A percentile compares a stretch with the other conserved stretches of the same genome.
Evolutionary conservation across 2,113 vertebrate genomes (phyloP).

Genomic region (Ammospiza nelsoni): DNA sequence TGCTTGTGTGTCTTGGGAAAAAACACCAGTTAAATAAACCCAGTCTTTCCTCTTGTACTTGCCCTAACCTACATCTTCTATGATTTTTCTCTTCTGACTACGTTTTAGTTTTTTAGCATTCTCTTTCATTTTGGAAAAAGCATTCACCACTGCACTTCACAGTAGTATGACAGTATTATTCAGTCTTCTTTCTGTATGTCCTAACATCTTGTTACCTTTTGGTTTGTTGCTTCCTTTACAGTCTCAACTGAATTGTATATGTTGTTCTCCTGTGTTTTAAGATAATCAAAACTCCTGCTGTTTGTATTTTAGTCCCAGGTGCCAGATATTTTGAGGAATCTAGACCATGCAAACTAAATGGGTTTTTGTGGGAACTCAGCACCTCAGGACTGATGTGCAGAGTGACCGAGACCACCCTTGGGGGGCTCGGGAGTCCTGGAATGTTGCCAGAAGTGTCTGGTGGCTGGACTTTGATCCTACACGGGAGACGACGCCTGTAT

Average conservation of each 20-base stretch:
- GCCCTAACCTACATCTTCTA: neutral
- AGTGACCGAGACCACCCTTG: too few species aligned
- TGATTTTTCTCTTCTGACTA: neutral
- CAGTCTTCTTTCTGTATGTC: neutral
- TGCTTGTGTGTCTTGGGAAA: neutral
- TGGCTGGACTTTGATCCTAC: too few species aligned
- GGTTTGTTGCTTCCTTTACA: neutral
- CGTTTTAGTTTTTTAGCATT: neutral
- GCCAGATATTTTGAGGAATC: neutral
- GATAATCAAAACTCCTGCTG: neutral
- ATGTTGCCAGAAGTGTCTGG: too few species aligned
- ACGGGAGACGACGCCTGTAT: too few species aligned
- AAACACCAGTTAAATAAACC: neutral
- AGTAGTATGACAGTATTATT: neutral
- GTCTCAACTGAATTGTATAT: neutral
- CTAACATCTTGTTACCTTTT: neutral
- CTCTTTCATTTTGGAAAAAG: neutral
- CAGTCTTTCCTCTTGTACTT: neutral
- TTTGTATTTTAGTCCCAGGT: neutral
- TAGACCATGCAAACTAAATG: neutral
- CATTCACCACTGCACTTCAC: neutral
- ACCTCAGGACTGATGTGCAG: too few species aligned
- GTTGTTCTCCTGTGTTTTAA: neutral
- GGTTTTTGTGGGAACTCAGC: neutral
- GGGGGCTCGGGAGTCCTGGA: too few species aligned